A percentile compares a stretch with the other conserved stretches of the same genome.
Evolutionary conservation across 2,888 invertebrate species (phyloP).

Genomic region (Oxystoma pomonae): DNA sequence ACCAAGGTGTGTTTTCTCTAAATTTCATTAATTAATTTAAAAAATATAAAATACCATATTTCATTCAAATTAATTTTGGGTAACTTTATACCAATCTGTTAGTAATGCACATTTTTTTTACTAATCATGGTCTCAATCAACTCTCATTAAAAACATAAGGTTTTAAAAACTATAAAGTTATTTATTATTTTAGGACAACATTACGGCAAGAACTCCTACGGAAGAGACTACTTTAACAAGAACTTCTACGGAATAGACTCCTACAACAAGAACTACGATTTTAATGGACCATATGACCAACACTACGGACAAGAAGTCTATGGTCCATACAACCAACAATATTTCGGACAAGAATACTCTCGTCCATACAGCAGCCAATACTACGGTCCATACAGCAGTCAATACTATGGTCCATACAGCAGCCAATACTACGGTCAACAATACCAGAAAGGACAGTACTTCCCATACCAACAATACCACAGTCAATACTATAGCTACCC

Average conservation of each 20-base stretch:
- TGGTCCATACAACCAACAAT: not conserved
- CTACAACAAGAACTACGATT: not conserved
- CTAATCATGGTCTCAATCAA: too few relatives aligned
- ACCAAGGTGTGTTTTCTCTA: too few relatives aligned
- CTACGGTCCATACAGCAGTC: not conserved
- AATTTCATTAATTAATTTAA: too few relatives aligned
- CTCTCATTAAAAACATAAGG: too few relatives aligned
- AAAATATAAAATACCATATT: too few relatives aligned
- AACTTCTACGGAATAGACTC: not conserved
- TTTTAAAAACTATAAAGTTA: too few relatives aligned
- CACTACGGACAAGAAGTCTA: too few relatives aligned
- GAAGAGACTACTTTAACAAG: not conserved
- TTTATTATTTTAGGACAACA: not conserved
- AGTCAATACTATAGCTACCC: not conserved
- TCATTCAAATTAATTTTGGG: too few relatives aligned
- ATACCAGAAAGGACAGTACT: not conserved
- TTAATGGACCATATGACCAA: not conserved
- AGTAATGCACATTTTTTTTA: too few relatives aligned
- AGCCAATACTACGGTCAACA: not conserved
- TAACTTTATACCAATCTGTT: too few relatives aligned
- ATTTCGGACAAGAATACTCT: not conserved
- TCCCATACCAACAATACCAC: not conserved
- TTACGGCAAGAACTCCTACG: not conserved
- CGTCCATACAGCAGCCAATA: too few relatives aligned
- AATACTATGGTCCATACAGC: not conserved